phyloP scores from a whole-genome alignment of 2,797 vertebrate species.

The Pipistrellus kuhlii region DNA sequence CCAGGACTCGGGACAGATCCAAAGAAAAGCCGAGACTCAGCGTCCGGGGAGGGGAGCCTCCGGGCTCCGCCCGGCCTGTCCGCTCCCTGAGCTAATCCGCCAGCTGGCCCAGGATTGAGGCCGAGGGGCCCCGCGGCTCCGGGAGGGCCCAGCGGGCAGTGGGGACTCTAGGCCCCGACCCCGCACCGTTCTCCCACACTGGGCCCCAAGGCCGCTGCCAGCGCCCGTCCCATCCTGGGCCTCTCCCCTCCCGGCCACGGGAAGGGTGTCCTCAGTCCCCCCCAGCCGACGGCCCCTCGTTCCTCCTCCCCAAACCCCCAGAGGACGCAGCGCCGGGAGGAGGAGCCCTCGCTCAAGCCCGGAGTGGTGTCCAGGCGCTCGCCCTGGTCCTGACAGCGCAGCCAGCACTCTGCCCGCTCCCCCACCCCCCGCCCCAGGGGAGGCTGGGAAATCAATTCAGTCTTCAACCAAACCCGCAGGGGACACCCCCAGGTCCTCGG shows the following conservation, averaged over 20 bases:
- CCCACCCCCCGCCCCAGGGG: not conserved
- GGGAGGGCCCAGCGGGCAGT: not conserved
- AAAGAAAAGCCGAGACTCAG: accelerated
- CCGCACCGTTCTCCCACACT: accelerated
- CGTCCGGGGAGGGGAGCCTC: not conserved
- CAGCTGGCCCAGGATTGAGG: slow-evolving; percentile 91
- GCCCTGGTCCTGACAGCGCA: not conserved
- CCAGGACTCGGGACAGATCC: slow-evolving; percentile 53
- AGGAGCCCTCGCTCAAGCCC: accelerated
- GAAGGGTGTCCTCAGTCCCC: not conserved
- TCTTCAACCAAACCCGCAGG: not conserved
- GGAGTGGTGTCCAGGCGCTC: accelerated
- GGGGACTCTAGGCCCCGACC: not conserved
- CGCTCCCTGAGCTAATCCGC: slow-evolving; percentile 94
- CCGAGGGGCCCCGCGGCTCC: slow-evolving; percentile 77
- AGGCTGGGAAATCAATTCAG: not conserved
- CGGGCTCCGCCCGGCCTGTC: slow-evolving; percentile 67
- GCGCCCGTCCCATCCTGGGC: not conserved
- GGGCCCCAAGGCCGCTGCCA: not conserved
- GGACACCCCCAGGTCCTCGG: not conserved
- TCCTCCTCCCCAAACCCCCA: not conserved
- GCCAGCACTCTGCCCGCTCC: not conserved
- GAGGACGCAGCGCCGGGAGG: not conserved
- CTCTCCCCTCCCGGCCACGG: accelerated
- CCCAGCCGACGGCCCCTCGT: not conserved